A percentile compares a stretch with the other conserved stretches of the same genome.
These are phyloP conservation scores for Xylocampa areola DNA, from an alignment of 2,888 invertebrate genomes.

Conservation along the genomic window DNA sequence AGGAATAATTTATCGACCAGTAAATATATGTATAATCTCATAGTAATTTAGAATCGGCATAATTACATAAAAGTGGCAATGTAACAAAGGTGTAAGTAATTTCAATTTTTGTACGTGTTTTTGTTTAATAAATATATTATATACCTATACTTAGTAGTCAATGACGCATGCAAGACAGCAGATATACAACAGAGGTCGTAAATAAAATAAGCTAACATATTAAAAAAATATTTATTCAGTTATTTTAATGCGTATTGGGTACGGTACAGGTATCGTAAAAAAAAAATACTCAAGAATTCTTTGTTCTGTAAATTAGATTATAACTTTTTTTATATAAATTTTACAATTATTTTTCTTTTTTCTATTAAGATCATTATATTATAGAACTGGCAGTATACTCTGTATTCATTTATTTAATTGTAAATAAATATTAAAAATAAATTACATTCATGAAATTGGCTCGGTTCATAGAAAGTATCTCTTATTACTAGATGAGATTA, in stretches of 20 bases:
- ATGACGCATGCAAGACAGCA: constrained; percentile 14
- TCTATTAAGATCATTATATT: constrained; percentile 25
- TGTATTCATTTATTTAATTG: constrained; percentile 27
- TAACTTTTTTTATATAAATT: constrained; percentile 36
- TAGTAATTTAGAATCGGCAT: too few species aligned
- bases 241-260: constrained; percentile 42
- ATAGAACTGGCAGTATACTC: constrained; percentile 48
- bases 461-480: constrained; percentile 51
- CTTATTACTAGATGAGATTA: constrained; percentile 29
- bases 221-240: constrained; percentile 55
- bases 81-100: too few species aligned
- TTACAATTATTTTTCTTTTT: constrained; percentile 15
- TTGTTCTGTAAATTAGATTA: constrained; percentile 23
- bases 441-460: constrained; percentile 55
- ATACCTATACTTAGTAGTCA: too few species aligned
- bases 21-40: too few species aligned
- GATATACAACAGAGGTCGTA: constrained; percentile 28
- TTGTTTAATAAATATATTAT: too few species aligned
- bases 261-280: constrained; percentile 48
- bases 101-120: too few species aligned
- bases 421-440: constrained; percentile 59
- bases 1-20: too few species aligned
- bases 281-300: constrained; percentile 22
- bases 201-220: constrained; percentile 51
- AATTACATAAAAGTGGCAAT: too few species aligned